These are phyloP conservation scores for Hyposoter didymator DNA, from an alignment of 2,888 invertebrate genomes.

Conservation along the genomic window DNA sequence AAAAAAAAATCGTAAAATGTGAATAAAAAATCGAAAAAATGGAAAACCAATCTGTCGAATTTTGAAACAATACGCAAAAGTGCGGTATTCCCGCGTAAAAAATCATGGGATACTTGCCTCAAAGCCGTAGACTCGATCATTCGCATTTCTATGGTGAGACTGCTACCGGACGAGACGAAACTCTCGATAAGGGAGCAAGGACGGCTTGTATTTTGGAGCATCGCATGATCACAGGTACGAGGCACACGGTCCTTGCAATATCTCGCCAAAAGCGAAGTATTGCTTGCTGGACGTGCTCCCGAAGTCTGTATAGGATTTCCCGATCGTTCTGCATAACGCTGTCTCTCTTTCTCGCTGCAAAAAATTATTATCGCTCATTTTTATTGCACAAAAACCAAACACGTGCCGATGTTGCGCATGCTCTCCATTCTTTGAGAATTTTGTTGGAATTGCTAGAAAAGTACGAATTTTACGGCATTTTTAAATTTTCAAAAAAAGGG, in stretches of 20 bases:
- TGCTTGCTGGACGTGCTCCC: conserved; percentile 86
- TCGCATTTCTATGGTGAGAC: conserved; percentile 91
- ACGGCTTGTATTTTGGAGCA: conserved; percentile 87
- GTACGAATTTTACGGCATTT: too few species aligned
- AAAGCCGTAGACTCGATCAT: conserved; percentile 93
- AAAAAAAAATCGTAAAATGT: neutral
- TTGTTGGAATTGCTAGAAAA: too few species aligned
- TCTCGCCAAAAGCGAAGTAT: conserved; percentile 91
- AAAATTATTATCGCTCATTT: conserved; percentile 1
- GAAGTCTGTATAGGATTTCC: conserved; percentile 72
- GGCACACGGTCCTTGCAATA: conserved; percentile 94
- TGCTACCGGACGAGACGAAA: conserved; percentile 92
- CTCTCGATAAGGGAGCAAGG: conserved; percentile 93
- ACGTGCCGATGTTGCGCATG: too few species aligned
- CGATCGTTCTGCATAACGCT: conserved; percentile 76
- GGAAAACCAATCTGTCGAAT: neutral
- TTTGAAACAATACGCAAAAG: neutral
- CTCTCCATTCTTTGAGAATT: too few species aligned
- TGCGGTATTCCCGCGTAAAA: neutral
- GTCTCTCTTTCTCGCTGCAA: conserved; percentile 82
- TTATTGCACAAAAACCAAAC: neutral
- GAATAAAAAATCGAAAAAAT: neutral
- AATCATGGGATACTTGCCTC: conserved; percentile 86
- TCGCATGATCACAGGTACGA: conserved; percentile 92
- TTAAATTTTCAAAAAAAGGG: too few species aligned